Evolutionary conservation across 2,888 invertebrate genomes (phyloP), one percentile per base, ranked within the genome.

Genomic region (Volucella inanis): DNA sequence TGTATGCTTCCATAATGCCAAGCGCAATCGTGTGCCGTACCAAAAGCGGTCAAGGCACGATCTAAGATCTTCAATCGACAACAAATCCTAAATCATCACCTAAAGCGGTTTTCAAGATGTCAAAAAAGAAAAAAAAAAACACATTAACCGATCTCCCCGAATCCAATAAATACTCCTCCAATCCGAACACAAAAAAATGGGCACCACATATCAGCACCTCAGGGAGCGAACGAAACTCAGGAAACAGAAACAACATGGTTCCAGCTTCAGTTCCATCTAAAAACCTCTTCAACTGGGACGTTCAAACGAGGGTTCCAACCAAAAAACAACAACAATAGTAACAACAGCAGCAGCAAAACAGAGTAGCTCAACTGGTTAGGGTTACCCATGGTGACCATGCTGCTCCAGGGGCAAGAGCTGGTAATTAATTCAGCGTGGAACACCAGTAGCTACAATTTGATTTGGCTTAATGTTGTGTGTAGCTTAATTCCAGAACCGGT

Each of bases 371-470:
- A 84, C 79, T 84, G 84, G 79, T 80, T 31, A 31, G 31, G 31
- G 31, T 31, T 76, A 75, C 54, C 80, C 85, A 85, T 80, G 47
- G 31, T 31, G 31, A 4, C 67, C 71, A 72, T 62, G 68, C 64
- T 55, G 72, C 77, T 41, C 50, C 57, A 65, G 81, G 80, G 85
- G 85, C 43, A 74, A 80, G 74, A 68, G 87, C 75, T 71, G 87
- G 87, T 87, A 88, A 88, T 88, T 88, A 88, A 88, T 88, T 85
- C 88, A 82, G 87, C 78, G 88, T 79, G 87, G 88, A 88, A 87
- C 86, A 88, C 88, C 88, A 87, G 88, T 88, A 88, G 87, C 88
- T 77, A 77, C 88, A 81, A 87, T 88, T 88, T 84, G 88, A 88
- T 88, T 87, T 88, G 88, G 87, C 84, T 88, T 88, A 87, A 88